Evolutionary conservation across 2,888 invertebrate genomes (phyloP), one percentile per base, ranked within the genome.

Genomic region (Xanthorhoe designata): DNA sequence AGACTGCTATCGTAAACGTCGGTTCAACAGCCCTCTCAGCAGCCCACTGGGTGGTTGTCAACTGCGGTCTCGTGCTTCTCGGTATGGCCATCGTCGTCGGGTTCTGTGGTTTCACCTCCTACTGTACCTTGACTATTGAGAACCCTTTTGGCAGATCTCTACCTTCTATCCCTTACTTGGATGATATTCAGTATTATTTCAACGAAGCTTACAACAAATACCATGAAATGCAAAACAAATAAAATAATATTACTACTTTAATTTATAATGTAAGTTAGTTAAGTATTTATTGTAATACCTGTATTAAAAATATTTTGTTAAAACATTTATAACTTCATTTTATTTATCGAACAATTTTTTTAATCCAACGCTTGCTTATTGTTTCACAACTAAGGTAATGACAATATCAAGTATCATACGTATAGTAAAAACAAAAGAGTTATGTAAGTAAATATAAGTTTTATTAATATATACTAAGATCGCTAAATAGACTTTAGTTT

Each of bases 101-200:
- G 2, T 79, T 95, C n/a, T 95, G 95, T 78, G 91, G 91, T 0
- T 83, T 94, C 51, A 94, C 95, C 0, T 90, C 94, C 0, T 78
- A 94, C 71, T 95, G 95, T 77, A 90, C 88, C 10, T 86, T 94
- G 50, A 85, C 85, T 10, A 93, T 94, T 69, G 83, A 88, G 24
- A 91, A 91, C 56, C 79, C 80, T 1, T 73, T 82, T 54, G 59
- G 64, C 74, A 88, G 66, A 65, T 78, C 93, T 29, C 84, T 92
- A 38, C 78, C 89, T 0, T 47, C 62, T 8, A 81, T 92, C 59
- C 92, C 94, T 0, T 80, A 78, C 61, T 69, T 81, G 47, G 80
- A 84, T 56, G 70, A 79, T 13, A 42, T 78, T 0, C 78, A 82
- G 54, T 56, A 71, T 38, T 76, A 73, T 59, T 66, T 82, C 24